Base-by-base conservation (phyloP, 2,797 vertebrate genomes). In the Apogon hyalosoma region DNA sequence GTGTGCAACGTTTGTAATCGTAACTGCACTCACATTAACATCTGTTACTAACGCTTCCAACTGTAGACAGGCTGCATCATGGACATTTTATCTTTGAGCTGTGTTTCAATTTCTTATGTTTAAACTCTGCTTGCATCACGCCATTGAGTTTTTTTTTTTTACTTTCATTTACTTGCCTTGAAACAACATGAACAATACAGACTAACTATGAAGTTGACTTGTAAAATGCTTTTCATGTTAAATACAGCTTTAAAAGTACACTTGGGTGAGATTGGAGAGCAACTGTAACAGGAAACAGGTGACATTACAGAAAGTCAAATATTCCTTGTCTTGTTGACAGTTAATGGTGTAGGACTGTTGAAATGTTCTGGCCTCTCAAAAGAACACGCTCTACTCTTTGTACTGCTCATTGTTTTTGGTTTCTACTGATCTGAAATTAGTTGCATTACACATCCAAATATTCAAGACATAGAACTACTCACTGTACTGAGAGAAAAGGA, bases 11-110 rank as follows among this genome's bases (percentile, higher is more conserved):
- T 80, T 89, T 86, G 64, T 86, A 78, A 75, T 62, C 21, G 57
- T 79, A 77, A 64, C 55, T 57, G 59, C 48, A 57, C 73, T 75
- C 53, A 63, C 85, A 79, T 89, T 86, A 86, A 86, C 78, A 77
- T 84, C 87, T 83, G 87, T 92, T 91, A 92, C 82, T 83, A 83
- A 86, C 64, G 80, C 86, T 86, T 79, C 63, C 39, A 79, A 74
- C 49, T 80, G 41, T 89, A 80, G 72, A 73, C 48, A 64, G 65
- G 46, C 81, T 62, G 58, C 36, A 38, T 82, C 67, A 61, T 51
- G 67, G 73, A 79, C 77, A 47, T 85, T 86, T 85, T 77, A 86
- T 79, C 80, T 84, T 82, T 76, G 62, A 77, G 73, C 77, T 75
- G 72, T 56, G 31, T 82, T 81, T 86, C 55, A 67, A 69, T 79